Base-by-base conservation (phyloP, 1,140 invertebrate species). In the Caenorhabditis tropicalis region DNA sequence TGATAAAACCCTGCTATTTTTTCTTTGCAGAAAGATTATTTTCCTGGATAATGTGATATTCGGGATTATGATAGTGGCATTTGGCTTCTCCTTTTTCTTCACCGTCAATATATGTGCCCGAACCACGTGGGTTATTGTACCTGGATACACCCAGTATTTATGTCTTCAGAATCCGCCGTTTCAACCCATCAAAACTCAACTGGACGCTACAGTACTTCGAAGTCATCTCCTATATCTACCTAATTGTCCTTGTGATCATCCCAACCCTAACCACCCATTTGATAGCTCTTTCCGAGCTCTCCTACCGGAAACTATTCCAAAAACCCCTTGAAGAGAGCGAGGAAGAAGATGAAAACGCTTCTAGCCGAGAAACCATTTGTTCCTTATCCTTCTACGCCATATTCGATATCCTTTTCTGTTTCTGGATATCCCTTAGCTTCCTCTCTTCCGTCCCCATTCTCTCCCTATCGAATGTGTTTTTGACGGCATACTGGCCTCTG, bases 401-500 rank as follows among this genome's bases (percentile, higher is more conserved):
- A 1, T 74, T 74, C 15, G 65, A 74, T 24, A 15, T 43, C n/a
- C 36, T 74, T 7, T 43, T 19, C 15, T 39, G 36, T 16, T 74
- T 74, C 12, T 74, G 65, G 65, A 74, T 74, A 9, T 74, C 19
- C n/a, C 12, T 74, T n/a, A 46, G 65, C 15, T 74, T 74, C n/a
- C 15, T 74, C 2, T 74, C 65, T 4, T 46, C 65, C 21, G 36
- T 9, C 1, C 65, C 65, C 10, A 19, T 74, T 74, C 12, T 74
- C 9, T 74, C 36, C 21, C 24, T 74, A n/a, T 39, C 65, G 12
- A 31, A 74, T 43, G 65, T 74, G 33, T 74, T 74, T 43, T 43
- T 74, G 21, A 74, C 65, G 15, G 65, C 65, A 4, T 74, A 74
- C n/a, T 74, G 65, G 65, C 65, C 65, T 43, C 29, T 74, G 21